phyloP scores from a whole-genome alignment of 2,888 invertebrate genomes.

The Elmis aenea region DNA sequence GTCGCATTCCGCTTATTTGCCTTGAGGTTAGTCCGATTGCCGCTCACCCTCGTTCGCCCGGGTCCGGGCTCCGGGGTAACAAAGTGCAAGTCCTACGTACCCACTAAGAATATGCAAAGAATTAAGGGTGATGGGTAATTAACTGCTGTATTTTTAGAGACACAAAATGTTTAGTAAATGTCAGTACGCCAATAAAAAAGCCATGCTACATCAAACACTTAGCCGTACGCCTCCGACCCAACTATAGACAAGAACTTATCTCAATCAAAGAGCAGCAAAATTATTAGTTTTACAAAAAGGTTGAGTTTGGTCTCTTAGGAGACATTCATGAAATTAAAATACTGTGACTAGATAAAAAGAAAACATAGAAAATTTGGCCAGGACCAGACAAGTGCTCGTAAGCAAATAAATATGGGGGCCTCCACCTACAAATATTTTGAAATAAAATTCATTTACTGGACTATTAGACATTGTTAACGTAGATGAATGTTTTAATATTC shows the following conservation, averaged over 20 bases:
- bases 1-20: constrained; percentile 17
- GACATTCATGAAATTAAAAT: constrained; percentile 14
- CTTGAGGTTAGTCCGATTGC: constrained; percentile 18
- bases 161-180: constrained; percentile 47
- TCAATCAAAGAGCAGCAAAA: constrained; percentile 27
- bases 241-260: constrained; percentile 25
- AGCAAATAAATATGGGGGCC: no score
- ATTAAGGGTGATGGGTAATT: constrained; percentile 47
- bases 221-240: no score
- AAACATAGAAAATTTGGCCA: no score
- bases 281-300: constrained; percentile 23
- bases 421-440: no score
- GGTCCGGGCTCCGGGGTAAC: constrained; percentile 22
- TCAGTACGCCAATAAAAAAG: constrained; percentile 53
- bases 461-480: no score
- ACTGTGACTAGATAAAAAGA: no score
- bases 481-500: no score
- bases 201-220: constrained; percentile 47
- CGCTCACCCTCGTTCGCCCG: constrained; percentile 23
- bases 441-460: no score
- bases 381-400: no score
- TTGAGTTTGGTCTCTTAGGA: constrained; percentile 26
- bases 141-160: constrained; percentile 45
- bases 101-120: constrained; percentile 36
- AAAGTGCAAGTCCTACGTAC: constrained; percentile 34